phyloP scores from a whole-genome alignment of 1,140 invertebrate species.

The Cydia strobilella region DNA sequence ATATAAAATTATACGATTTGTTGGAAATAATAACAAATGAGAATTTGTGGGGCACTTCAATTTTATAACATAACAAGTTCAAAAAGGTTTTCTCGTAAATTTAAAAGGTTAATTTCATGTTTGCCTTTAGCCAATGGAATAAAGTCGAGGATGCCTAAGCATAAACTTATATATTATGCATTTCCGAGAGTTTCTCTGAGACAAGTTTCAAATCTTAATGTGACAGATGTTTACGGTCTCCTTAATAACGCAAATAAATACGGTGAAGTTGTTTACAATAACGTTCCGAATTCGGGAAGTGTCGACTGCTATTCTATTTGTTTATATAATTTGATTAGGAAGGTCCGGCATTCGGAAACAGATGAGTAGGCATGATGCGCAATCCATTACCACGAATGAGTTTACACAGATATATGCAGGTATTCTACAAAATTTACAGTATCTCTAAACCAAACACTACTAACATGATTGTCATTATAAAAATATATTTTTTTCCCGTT shows the following conservation, averaged over 20 bases:
- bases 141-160: not conserved
- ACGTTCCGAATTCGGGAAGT: constrained; percentile 43
- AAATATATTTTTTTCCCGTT: too few species aligned
- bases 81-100: not conserved
- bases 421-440: too few species aligned
- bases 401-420: not conserved
- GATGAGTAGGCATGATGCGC: constrained; percentile 1
- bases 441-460: too few species aligned
- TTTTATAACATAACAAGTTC: not conserved
- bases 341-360: constrained; percentile 29
- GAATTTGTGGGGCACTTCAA: not conserved
- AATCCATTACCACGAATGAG: not conserved
- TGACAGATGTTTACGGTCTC: constrained; percentile 59
- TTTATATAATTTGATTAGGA: constrained; percentile 47
- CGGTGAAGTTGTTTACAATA: constrained; percentile 57
- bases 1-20: constrained; percentile 5
- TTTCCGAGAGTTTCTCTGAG: not conserved
- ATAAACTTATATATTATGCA: not conserved
- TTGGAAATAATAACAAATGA: not conserved
- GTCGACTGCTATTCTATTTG: constrained; percentile 37
- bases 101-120: not conserved
- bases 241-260: constrained; percentile 61
- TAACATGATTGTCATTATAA: too few species aligned
- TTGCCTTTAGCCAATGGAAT: not conserved
- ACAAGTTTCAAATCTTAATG: constrained; percentile 48